These are phyloP conservation scores for Mycalesis mineus DNA, from an alignment of 2,888 invertebrate genomes.

Conservation along the genomic window DNA sequence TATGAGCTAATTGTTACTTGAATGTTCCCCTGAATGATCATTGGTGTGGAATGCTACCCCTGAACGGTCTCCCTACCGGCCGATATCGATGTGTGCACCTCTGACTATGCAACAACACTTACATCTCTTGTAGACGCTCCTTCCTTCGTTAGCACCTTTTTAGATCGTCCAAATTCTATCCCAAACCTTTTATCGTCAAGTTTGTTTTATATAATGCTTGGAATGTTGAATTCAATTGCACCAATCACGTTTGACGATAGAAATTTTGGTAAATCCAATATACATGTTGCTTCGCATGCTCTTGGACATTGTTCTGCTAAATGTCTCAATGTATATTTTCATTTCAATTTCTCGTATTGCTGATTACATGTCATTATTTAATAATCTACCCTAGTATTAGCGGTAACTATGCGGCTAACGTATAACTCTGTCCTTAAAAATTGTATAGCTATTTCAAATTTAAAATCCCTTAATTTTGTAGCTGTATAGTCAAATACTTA, in stretches of 20 bases:
- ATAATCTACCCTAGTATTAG: not conserved
- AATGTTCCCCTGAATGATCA: constrained; percentile 64
- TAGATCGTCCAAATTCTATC: constrained; percentile 72
- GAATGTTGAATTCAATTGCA: not conserved
- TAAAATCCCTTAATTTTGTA: not conserved
- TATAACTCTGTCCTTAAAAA: constrained; percentile 39
- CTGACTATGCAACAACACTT: constrained; percentile 63
- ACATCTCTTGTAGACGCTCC: constrained; percentile 69
- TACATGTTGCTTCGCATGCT: constrained; percentile 64
- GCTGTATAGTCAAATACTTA: not conserved
- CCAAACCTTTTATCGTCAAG: constrained; percentile 57
- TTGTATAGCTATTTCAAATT: constrained; percentile 27
- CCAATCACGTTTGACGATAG: constrained; percentile 44
- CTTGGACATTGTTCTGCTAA: constrained; percentile 52
- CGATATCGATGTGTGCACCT: constrained; percentile 65
- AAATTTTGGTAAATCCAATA: constrained; percentile 46
- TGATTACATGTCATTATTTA: constrained; percentile 9
- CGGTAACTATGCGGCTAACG: constrained; percentile 7
- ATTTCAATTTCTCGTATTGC: not conserved
- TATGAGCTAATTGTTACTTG: constrained; percentile 53
- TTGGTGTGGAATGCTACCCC: constrained; percentile 70
- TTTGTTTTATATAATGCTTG: constrained; percentile 12
- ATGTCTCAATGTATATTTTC: not conserved
- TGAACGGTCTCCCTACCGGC: constrained; percentile 49
- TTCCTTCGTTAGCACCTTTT: constrained; percentile 76